Conservation (phyloP, 2,113 vertebrate genomes). For the Hoplias malabaricus region DNA sequence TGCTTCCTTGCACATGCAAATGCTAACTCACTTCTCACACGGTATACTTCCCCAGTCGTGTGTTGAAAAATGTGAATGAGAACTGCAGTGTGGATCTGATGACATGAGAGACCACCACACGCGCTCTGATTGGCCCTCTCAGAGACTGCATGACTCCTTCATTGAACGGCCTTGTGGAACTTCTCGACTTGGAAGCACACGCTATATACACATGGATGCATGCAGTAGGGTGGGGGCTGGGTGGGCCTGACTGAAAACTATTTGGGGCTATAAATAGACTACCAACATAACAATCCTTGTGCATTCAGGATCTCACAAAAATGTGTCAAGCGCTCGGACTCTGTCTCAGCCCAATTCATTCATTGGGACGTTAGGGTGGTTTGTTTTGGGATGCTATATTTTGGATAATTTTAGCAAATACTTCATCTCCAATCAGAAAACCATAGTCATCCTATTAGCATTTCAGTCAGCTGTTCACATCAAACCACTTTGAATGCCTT, state of each 20-base stretch:
- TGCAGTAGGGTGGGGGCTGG: not conserved
- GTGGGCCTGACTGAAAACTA: not conserved
- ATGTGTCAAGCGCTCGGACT: not conserved
- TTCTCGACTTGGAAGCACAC: not conserved
- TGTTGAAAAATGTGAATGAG: conserved; percentile 16
- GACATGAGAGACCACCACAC: conserved; percentile 1
- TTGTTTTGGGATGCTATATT: too few relatives aligned
- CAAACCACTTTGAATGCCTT: too few relatives aligned
- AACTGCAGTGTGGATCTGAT: not conserved
- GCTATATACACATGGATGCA: not conserved
- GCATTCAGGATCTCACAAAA: not conserved
- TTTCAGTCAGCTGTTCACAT: too few relatives aligned
- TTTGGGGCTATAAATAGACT: conserved; percentile 25
- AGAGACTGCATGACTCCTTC: not conserved
- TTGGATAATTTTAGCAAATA: too few relatives aligned
- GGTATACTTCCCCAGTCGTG: not conserved
- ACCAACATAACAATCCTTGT: not conserved
- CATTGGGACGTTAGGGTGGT: too few relatives aligned
- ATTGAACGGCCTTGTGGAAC: not conserved
- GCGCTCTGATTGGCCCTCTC: not conserved
- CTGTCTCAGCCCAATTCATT: not conserved
- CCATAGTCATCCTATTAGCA: too few relatives aligned
- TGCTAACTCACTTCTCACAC: not conserved
- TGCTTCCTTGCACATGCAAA: not conserved
- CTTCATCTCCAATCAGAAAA: too few relatives aligned